phyloP scores from a whole-genome alignment of 2,888 invertebrate species.

The Gortyna flavago region DNA sequence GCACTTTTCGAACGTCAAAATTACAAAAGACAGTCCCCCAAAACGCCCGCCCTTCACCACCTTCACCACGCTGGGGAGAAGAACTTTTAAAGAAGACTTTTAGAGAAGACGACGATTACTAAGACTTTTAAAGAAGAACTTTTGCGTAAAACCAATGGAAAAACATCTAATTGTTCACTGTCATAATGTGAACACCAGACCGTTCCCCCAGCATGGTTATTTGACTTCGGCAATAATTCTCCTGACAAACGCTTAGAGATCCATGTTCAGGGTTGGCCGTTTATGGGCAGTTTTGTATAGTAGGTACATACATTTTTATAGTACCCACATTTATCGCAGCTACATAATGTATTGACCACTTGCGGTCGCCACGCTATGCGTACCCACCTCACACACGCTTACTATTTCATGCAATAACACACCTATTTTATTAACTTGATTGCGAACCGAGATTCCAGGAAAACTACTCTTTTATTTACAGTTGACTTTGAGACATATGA shows the following conservation, averaged over 20 bases:
- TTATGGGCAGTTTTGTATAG: background rate
- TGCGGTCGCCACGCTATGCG: background rate
- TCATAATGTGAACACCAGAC: too few species aligned
- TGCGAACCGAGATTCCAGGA: slow-evolving; percentile 60
- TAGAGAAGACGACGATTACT: too few species aligned
- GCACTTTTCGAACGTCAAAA: too few species aligned
- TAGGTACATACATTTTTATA: background rate
- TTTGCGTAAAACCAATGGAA: background rate
- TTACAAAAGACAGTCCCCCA: too few species aligned
- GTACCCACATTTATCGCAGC: background rate
- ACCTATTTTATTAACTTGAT: slow-evolving; percentile 71
- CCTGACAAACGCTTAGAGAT: background rate
- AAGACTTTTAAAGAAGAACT: too few species aligned
- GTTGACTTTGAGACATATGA: slow-evolving; percentile 65
- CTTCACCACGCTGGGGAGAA: too few species aligned
- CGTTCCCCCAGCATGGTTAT: background rate
- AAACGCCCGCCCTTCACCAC: too few species aligned
- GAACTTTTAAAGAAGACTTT: too few species aligned
- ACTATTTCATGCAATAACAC: slow-evolving; percentile 60
- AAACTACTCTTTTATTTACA: slow-evolving; percentile 63
- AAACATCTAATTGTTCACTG: background rate
- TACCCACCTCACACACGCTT: slow-evolving; percentile 34
- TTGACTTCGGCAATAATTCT: background rate
- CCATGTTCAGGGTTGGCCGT: background rate
- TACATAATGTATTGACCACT: slow-evolving; percentile 8